Evolutionary conservation across 2,888 invertebrate genomes (phyloP).

Genomic region (Dromius quadrimaculatus): DNA sequence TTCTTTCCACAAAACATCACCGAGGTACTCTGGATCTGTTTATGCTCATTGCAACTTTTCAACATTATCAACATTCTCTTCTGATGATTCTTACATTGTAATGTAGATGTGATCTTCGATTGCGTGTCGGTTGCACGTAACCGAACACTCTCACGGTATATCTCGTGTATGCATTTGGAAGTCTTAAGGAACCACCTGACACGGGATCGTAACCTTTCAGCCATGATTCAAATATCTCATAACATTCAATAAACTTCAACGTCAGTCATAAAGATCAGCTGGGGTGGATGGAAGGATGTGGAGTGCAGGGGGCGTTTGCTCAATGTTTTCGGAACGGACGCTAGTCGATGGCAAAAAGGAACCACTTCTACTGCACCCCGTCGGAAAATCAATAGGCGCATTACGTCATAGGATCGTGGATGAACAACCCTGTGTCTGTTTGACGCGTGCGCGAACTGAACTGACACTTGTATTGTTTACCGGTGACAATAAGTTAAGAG

Average conservation of each 20-base stretch:
- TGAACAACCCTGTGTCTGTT: constrained; percentile 13
- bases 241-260: constrained; percentile 40
- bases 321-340: constrained; percentile 55
- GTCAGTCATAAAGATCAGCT: constrained; percentile 43
- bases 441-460: constrained; percentile 28
- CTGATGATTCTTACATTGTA: not conserved
- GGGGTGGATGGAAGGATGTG: constrained; percentile 32
- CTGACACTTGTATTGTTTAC: constrained; percentile 49
- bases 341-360: constrained; percentile 62
- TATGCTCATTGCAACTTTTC: too few species aligned
- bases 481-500: constrained; percentile 49
- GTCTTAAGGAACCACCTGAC: constrained; percentile 41
- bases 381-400: constrained; percentile 64
- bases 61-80: not conserved
- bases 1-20: not conserved
- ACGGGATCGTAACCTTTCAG: constrained; percentile 23
- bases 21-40: not conserved
- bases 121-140: constrained; percentile 12
- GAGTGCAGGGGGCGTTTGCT: constrained; percentile 54
- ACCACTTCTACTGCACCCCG: constrained; percentile 58
- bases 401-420: constrained; percentile 62
- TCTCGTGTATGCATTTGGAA: constrained; percentile 10
- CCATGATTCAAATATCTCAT: constrained; percentile 48
- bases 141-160: constrained; percentile 1
- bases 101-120: not conserved